Base-by-base conservation (phyloP, 2,888 invertebrate species). In the Apotomis betuletana region DNA sequence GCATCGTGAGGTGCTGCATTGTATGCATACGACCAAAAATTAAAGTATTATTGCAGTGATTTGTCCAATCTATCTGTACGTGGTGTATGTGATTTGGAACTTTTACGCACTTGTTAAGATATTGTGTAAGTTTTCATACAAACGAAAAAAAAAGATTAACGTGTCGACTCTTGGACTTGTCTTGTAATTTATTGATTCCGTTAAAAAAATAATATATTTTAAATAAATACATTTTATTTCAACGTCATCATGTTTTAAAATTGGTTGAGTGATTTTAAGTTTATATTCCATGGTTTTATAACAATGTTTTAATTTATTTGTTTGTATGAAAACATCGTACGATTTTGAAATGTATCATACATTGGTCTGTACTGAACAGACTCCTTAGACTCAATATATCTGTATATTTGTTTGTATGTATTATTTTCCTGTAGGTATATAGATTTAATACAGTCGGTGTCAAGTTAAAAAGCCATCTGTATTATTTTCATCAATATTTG, bases 11-110 rank as follows among this genome's bases (percentile, higher is more conserved):
- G 57, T 67, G 60, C 61, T 61, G 62, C 51, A 13, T 65, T 63
- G 15, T 57, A 61, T 67, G 67, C 67, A 44, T 71, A 51, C 27
- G 67, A 55, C 71, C 71, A 71, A 71, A 67, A 61, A 62, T 13
- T 10, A n/a, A 67, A 67, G 71, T 71, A 71, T 71, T 71, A 71
- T 62, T 51, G 54, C 70, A 57, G 12, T 58, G n/a, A 49, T 38
- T 49, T 57, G 38, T 61, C 65, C 46, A 60, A 15, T 9, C 15
- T 49, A 41, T 15, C 6, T 38, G 13, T 46, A 46, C 55, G 55
- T 9, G 6, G 12, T 57, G 27, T 8, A 13, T n/a, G 13, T 4
- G 65, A 9, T 46, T 57, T 46, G 27, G 36, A 57, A 44, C 55
- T 27, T 4, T 10, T 27, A 27, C 27, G 36, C 27, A 64, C 27